Evolutionary conservation across 1,140 invertebrate genomes (phyloP).

Genomic region (Monomorium pharaonis): DNA sequence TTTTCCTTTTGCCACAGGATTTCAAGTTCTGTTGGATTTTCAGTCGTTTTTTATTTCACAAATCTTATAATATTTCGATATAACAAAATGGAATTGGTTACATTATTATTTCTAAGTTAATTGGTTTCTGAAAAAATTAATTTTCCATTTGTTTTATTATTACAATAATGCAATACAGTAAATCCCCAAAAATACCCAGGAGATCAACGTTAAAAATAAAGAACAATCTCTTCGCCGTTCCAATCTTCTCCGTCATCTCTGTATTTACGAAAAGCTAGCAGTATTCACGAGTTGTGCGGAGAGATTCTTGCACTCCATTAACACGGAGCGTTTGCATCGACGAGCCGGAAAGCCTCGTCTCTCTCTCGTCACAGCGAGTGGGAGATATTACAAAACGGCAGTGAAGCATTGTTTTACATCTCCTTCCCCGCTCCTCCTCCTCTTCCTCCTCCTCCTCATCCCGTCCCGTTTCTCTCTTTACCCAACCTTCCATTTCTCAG

Average conservation of each 20-base stretch:
- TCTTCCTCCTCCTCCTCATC: background rate
- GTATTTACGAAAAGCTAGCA: slow-evolving; percentile 40
- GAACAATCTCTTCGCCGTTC: background rate
- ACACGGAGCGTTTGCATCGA: slow-evolving; percentile 51
- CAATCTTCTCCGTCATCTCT: background rate
- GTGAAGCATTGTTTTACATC: slow-evolving; percentile 56
- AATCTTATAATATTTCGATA: background rate
- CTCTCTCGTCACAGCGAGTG: slow-evolving; percentile 47
- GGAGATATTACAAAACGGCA: slow-evolving; percentile 58
- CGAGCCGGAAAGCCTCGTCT: slow-evolving; percentile 50
- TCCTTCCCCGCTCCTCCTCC: background rate
- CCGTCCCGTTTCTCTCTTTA: background rate
- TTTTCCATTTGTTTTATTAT: background rate
- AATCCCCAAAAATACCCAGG: too few relatives aligned
- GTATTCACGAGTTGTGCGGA: slow-evolving; percentile 55
- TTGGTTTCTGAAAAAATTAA: background rate
- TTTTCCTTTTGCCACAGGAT: background rate
- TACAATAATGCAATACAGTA: background rate
- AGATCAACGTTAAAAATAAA: slow-evolving; percentile 10
- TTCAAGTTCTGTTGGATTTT: background rate
- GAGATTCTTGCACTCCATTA: slow-evolving; percentile 59
- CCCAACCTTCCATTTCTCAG: slow-evolving; percentile 21
- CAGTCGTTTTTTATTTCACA: background rate
- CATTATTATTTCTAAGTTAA: background rate
- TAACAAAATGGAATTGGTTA: background rate